phyloP scores from a whole-genome alignment of 2,797 vertebrate genomes.

The Yasuhikotakia modesta region DNA sequence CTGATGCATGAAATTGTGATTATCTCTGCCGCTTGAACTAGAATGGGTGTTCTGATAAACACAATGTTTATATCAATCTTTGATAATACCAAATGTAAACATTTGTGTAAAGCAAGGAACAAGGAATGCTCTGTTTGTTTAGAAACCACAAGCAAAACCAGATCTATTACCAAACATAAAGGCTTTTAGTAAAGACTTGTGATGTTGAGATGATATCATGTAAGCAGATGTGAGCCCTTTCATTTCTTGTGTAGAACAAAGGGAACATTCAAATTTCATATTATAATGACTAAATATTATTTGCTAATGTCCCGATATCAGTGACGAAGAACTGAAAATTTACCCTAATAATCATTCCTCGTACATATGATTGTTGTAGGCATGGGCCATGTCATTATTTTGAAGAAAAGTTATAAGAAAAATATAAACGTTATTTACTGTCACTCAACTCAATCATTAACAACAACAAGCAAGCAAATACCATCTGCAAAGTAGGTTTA shows the following conservation, averaged over 20 bases:
- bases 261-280: conserved; percentile 66
- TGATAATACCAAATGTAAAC: conserved; percentile 54
- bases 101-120: conserved; percentile 52
- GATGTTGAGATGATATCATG: conserved; percentile 11
- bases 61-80: background rate
- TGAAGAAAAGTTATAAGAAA: conserved; percentile 56
- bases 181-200: conserved; percentile 33
- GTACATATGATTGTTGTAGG: conserved; percentile 58
- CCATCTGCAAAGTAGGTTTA: conserved; percentile 60
- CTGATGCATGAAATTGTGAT: background rate
- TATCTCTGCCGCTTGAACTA: background rate
- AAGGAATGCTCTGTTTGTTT: conserved; percentile 65
- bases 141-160: conserved; percentile 65
- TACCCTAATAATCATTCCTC: conserved; percentile 31
- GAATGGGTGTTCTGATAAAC: too few relatives aligned
- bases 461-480: conserved; percentile 73
- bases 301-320: background rate
- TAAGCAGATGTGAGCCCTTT: conserved; percentile 68
- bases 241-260: conserved; percentile 59
- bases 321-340: conserved; percentile 33
- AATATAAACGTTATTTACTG: conserved; percentile 57
- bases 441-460: conserved; percentile 71
- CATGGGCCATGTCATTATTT: conserved; percentile 67
- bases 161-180: conserved; percentile 11
- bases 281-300: conserved; percentile 27